Evolutionary conservation across 2,797 vertebrate genomes (phyloP).

Genomic region (Acanthis flammea): DNA sequence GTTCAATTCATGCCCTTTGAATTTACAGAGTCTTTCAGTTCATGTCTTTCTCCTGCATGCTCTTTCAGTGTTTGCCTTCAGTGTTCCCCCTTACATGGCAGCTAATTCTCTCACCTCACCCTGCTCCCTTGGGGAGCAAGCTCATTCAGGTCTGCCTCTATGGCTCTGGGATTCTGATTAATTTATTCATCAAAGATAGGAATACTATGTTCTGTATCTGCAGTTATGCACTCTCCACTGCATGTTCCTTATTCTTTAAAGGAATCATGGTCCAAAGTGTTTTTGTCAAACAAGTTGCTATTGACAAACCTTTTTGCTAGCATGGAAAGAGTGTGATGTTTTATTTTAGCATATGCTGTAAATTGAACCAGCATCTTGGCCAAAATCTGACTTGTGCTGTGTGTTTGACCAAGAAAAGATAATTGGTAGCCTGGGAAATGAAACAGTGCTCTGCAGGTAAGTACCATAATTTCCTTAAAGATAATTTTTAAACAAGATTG

Average conservation of each 20-base stretch:
- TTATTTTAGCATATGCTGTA: neutral
- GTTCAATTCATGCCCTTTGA: neutral
- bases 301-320: neutral
- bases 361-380: neutral
- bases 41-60: neutral
- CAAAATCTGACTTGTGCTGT: neutral
- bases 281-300: neutral
- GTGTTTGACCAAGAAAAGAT: neutral
- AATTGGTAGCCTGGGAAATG: neutral
- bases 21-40: neutral
- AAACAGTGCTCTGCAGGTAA: neutral
- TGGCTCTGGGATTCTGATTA: neutral
- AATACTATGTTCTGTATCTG: neutral
- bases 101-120: neutral
- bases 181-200: neutral
- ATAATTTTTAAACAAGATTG: neutral
- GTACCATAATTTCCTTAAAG: neutral
- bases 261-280: neutral
- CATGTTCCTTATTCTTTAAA: neutral
- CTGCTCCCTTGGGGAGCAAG: neutral
- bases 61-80: neutral
- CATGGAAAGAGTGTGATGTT: neutral
- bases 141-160: neutral
- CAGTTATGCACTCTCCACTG: neutral
- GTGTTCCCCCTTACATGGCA: fast-evolving